A percentile compares a stretch with the other conserved stretches of the same genome.
phyloP scores from a whole-genome alignment of 2,113 vertebrate species.

The Pelodiscus sinensis region DNA sequence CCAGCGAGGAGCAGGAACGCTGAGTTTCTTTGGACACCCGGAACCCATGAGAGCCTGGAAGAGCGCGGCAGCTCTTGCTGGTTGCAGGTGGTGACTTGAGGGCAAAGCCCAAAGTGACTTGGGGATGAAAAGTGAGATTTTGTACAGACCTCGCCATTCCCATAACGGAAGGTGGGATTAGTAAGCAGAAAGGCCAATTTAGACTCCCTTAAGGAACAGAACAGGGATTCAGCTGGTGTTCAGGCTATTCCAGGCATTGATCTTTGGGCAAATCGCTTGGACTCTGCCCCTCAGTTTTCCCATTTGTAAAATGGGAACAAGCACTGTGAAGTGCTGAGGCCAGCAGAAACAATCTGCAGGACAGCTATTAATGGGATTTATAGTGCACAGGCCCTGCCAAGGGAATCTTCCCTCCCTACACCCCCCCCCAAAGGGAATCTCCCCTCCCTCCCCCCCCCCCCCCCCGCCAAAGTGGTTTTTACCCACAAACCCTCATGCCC shows the following conservation, averaged over 20 bases:
- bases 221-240: background rate
- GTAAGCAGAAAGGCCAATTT: background rate
- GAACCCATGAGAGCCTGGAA: background rate
- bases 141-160: background rate
- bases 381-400: too few relatives aligned
- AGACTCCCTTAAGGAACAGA: background rate
- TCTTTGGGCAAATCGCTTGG: background rate
- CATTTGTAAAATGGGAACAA: background rate
- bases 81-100: background rate
- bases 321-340: background rate
- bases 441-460: too few relatives aligned
- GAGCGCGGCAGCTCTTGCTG: background rate
- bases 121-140: background rate
- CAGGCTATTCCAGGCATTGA: background rate
- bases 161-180: background rate
- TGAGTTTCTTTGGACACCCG: background rate
- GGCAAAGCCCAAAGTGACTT: background rate
- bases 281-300: background rate
- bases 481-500: too few relatives aligned
- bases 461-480: too few relatives aligned
- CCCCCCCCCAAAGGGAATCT: too few relatives aligned
- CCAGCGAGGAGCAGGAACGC: background rate
- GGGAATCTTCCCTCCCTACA: background rate
- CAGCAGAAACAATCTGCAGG: background rate
- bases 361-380: background rate